phyloP scores from a whole-genome alignment of 2,113 vertebrate genomes.

The Menura novaehollandiae region DNA sequence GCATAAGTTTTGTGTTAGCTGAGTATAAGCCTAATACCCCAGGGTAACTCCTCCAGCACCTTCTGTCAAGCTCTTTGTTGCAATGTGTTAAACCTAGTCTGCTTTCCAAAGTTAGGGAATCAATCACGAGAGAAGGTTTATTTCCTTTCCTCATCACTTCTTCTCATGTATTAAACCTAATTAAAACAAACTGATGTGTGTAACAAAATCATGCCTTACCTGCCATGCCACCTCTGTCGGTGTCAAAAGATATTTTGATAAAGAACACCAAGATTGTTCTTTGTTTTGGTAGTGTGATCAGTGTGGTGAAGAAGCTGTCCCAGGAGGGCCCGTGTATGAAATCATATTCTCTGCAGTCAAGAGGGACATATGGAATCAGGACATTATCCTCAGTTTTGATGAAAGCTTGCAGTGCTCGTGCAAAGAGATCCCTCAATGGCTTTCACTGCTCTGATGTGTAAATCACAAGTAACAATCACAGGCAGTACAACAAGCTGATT shows the following conservation, averaged over 20 bases:
- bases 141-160: not conserved
- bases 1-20: not conserved
- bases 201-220: not conserved
- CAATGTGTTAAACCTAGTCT: not conserved
- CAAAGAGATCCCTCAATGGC: not conserved
- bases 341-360: not conserved
- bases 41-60: not conserved
- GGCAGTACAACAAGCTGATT: not conserved
- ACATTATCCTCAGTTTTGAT: not conserved
- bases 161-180: not conserved
- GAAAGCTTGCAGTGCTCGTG: not conserved
- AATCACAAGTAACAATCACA: not conserved
- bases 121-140: not conserved
- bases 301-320: not conserved
- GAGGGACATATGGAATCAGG: not conserved
- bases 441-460: not conserved
- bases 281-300: not conserved
- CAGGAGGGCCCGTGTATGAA: not conserved
- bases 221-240: not conserved
- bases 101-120: not conserved
- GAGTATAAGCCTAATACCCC: not conserved
- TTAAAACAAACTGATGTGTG: not conserved
- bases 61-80: not conserved
- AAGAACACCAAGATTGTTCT: not conserved
- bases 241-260: not conserved